Conservation (phyloP, 2,888 invertebrate species). For the Apantesis nais region DNA sequence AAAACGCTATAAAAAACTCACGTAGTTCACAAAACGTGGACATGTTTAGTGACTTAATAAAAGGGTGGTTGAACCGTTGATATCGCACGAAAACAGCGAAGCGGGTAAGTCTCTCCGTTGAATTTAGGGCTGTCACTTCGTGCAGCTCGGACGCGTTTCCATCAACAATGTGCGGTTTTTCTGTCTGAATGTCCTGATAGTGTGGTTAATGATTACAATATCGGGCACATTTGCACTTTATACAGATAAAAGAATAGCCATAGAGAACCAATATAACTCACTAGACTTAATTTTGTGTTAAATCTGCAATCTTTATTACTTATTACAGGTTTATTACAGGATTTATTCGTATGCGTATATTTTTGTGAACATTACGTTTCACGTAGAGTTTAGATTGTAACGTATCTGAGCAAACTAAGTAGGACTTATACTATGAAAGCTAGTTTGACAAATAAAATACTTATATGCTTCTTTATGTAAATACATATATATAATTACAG, state of each 20-base stretch:
- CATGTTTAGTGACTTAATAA: slow-evolving; percentile 32
- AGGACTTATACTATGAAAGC: too few relatives aligned
- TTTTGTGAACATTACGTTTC: too few relatives aligned
- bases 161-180: slow-evolving; percentile 41
- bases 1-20: slow-evolving; percentile 19
- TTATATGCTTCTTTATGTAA: too few relatives aligned
- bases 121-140: slow-evolving; percentile 40
- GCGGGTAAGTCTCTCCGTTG: slow-evolving; percentile 30
- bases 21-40: neutral
- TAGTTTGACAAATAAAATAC: too few relatives aligned
- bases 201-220: slow-evolving; percentile 41
- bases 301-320: too few relatives aligned
- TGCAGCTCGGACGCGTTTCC: slow-evolving; percentile 30
- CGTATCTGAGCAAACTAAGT: too few relatives aligned
- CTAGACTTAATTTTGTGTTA: too few relatives aligned
- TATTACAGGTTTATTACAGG: too few relatives aligned
- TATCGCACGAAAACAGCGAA: slow-evolving; percentile 40
- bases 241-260: neutral
- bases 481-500: too few relatives aligned
- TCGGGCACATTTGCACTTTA: neutral
- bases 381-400: too few relatives aligned
- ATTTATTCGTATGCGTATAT: too few relatives aligned
- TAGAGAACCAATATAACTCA: too few relatives aligned
- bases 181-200: slow-evolving; percentile 34
- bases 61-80: slow-evolving; percentile 41